phyloP scores from a whole-genome alignment of 2,113 vertebrate genomes.

The Ceuthmochares aereus region DNA sequence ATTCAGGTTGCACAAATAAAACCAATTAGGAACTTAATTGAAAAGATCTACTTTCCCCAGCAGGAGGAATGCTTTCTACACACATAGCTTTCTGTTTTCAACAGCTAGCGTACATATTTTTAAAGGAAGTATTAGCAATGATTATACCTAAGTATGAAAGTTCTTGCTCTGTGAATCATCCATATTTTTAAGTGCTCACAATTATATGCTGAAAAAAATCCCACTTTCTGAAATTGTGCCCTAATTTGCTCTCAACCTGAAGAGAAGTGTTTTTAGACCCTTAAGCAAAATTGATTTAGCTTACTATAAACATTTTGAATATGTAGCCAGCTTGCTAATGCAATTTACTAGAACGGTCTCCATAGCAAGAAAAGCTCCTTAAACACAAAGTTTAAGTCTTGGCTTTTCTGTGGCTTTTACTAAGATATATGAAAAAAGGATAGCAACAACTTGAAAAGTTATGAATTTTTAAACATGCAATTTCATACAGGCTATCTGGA shows the following conservation, averaged over 20 bases:
- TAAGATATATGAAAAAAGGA: background rate
- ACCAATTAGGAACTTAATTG: background rate
- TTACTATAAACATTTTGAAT: conserved; percentile 3
- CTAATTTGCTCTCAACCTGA: background rate
- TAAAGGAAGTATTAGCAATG: background rate
- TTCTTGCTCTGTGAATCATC: background rate
- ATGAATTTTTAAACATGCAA: conserved; percentile 5
- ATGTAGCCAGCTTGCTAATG: background rate
- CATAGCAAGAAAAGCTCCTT: background rate
- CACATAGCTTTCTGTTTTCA: background rate
- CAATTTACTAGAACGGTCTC: background rate
- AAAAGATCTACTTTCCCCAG: background rate
- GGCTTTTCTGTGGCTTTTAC: background rate
- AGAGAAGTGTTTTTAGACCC: background rate
- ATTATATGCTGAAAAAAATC: background rate
- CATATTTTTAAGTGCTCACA: background rate
- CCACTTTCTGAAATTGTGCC: background rate
- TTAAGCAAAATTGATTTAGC: background rate
- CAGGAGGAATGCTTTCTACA: background rate
- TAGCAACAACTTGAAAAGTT: background rate
- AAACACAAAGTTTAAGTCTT: background rate
- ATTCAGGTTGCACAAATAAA: conserved; percentile 16
- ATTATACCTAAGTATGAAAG: background rate
- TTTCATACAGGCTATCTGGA: background rate
- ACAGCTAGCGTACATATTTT: background rate